Conservation (phyloP, 2,888 invertebrate species). For the Nematopogon swammerdamellus region DNA sequence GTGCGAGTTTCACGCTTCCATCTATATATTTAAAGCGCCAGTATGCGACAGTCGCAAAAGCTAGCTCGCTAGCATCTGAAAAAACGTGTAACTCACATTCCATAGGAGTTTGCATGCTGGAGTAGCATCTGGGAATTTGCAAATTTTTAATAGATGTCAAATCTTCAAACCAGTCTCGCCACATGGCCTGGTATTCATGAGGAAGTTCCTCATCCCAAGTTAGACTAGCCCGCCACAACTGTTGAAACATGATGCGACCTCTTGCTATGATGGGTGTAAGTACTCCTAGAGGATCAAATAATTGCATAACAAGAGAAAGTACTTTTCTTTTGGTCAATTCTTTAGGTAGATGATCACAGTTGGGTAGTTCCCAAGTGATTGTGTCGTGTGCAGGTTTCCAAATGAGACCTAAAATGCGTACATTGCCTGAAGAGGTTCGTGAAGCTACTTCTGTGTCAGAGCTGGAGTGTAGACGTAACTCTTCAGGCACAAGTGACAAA, state of each 20-base stretch:
- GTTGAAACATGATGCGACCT: conserved; percentile 4
- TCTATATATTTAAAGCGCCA: not conserved
- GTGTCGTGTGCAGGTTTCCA: not conserved
- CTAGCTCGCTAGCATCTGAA: not conserved
- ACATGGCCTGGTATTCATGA: conserved; percentile 4
- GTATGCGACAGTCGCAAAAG: not conserved
- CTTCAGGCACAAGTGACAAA: not conserved
- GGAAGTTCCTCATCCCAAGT: conserved; percentile 5
- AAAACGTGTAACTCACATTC: not conserved
- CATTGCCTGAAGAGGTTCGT: not conserved
- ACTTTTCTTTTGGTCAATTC: not conserved
- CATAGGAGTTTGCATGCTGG: not conserved
- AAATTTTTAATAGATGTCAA: conserved; percentile 4
- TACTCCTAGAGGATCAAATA: conserved; percentile 3
- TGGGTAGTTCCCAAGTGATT: not conserved
- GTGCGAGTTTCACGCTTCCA: not conserved
- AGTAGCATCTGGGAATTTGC: not conserved
- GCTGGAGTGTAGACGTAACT: not conserved
- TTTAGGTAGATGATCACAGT: not conserved
- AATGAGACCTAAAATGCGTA: not conserved
- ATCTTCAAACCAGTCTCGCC: conserved; percentile 12
- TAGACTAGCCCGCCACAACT: conserved; percentile 2
- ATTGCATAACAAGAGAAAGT: not conserved
- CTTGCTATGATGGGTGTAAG: not conserved
- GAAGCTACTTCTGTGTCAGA: conserved; percentile 1